Conservation (phyloP, 1,140 invertebrate species). For the Leptonema lineaticorne region DNA sequence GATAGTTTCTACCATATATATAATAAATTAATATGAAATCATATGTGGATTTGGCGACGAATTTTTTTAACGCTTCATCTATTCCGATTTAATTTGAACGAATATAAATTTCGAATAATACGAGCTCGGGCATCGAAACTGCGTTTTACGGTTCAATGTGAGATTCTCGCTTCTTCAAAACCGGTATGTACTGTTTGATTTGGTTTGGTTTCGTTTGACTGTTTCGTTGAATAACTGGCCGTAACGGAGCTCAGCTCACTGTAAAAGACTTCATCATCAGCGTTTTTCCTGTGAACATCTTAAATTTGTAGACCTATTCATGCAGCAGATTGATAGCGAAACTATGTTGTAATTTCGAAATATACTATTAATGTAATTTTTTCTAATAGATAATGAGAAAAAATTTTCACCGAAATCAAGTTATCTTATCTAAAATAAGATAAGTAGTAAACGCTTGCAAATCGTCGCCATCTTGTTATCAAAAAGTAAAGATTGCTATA, state of each 20-base stretch:
- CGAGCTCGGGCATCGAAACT: background rate
- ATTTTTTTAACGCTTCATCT: background rate
- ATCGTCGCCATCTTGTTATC: too few relatives aligned
- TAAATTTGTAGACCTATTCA: background rate
- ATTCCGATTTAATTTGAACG: background rate
- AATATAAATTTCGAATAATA: too few relatives aligned
- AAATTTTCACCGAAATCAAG: too few relatives aligned
- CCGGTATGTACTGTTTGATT: conserved; percentile 32
- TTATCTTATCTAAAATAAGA: too few relatives aligned
- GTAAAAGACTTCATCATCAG: conserved; percentile 9
- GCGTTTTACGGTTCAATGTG: conserved; percentile 3
- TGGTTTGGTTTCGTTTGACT: conserved; percentile 22
- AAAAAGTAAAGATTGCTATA: too few relatives aligned
- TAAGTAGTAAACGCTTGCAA: too few relatives aligned
- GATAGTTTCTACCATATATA: background rate
- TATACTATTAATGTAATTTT: too few relatives aligned
- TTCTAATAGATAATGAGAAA: too few relatives aligned
- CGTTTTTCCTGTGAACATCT: background rate
- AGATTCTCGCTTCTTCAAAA: conserved; percentile 9
- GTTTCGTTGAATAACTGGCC: conserved; percentile 20
- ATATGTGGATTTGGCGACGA: background rate
- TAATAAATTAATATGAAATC: background rate
- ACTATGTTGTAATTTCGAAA: too few relatives aligned
- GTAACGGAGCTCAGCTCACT: conserved; percentile 13
- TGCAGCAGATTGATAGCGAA: background rate